A percentile compares a stretch with the other conserved stretches of the same genome.
Conservation (phyloP, 2,113 vertebrate genomes). For the Peucedramus taeniatus region DNA sequence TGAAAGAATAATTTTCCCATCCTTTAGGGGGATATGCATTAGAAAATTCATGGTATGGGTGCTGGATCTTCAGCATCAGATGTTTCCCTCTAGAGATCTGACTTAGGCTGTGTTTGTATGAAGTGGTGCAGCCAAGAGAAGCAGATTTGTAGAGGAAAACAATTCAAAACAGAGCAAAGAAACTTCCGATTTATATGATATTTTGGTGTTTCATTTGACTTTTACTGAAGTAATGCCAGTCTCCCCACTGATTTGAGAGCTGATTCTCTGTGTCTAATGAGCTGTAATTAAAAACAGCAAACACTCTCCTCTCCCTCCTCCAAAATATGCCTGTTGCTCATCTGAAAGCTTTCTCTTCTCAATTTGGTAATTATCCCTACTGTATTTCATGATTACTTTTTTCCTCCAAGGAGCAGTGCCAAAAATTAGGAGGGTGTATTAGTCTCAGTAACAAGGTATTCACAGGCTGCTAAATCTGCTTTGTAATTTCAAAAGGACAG, state of each 20-base stretch:
- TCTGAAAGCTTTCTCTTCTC: neutral
- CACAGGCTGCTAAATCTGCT: neutral
- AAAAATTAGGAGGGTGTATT: neutral
- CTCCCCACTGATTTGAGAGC: neutral
- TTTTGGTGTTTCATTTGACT: conserved; percentile 6
- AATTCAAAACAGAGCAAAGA: neutral
- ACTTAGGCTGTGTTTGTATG: neutral
- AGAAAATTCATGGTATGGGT: neutral
- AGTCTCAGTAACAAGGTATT: neutral
- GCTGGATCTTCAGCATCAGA: neutral
- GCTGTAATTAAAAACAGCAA: conserved; percentile 22
- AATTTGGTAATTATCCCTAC: conserved; percentile 17
- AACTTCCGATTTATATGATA: neutral
- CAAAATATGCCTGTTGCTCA: neutral
- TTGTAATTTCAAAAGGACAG: neutral
- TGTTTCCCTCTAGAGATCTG: neutral
- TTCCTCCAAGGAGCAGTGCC: neutral
- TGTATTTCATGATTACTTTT: neutral
- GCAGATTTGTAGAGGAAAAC: neutral
- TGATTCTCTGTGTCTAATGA: conserved; percentile 1
- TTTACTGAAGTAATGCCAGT: neutral
- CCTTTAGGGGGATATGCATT: neutral
- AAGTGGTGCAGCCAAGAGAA: neutral
- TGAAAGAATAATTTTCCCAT: neutral
- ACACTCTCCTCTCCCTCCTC: neutral